A percentile compares a stretch with the other conserved stretches of the same genome.
Evolutionary conservation across 2,888 invertebrate species (phyloP).

Genomic region (Pyrochroa serraticornis): DNA sequence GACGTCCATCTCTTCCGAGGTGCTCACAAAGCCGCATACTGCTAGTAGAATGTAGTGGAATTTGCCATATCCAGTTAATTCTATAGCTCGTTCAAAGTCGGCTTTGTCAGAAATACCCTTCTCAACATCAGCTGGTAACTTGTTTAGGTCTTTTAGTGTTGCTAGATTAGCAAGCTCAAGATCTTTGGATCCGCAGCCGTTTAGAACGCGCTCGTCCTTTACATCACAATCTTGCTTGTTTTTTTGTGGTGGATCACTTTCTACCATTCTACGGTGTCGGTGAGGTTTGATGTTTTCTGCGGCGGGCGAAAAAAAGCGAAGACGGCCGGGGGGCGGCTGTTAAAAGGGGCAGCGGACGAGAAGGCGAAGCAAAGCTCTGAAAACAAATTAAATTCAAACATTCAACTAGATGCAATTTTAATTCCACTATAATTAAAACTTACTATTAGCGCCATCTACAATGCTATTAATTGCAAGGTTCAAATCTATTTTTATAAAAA

Average conservation of each 20-base stretch:
- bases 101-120: slow-evolving; percentile 72
- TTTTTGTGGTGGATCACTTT: slow-evolving; percentile 83
- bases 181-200: slow-evolving; percentile 79
- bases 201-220: slow-evolving; percentile 80
- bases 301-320: slow-evolving; percentile 33
- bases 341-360: slow-evolving; percentile 53
- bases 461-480: no score
- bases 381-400: slow-evolving; percentile 29
- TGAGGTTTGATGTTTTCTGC: slow-evolving; percentile 35
- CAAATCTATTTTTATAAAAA: no score
- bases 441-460: no score
- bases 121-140: slow-evolving; percentile 65
- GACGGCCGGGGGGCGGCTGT: slow-evolving; percentile 47
- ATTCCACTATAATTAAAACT: no score
- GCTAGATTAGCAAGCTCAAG: slow-evolving; percentile 50
- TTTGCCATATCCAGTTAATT: slow-evolving; percentile 84
- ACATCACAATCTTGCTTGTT: slow-evolving; percentile 80
- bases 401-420: no score
- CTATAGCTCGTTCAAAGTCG: slow-evolving; percentile 87
- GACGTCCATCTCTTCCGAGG: slow-evolving; percentile 95
- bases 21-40: slow-evolving; percentile 92
- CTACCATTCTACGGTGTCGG: slow-evolving; percentile 81
- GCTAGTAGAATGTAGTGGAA: slow-evolving; percentile 89
- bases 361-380: slow-evolving; percentile 48
- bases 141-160: slow-evolving; percentile 46